phyloP scores from a whole-genome alignment of 2,113 vertebrate species.

The Trogon melanurus region DNA sequence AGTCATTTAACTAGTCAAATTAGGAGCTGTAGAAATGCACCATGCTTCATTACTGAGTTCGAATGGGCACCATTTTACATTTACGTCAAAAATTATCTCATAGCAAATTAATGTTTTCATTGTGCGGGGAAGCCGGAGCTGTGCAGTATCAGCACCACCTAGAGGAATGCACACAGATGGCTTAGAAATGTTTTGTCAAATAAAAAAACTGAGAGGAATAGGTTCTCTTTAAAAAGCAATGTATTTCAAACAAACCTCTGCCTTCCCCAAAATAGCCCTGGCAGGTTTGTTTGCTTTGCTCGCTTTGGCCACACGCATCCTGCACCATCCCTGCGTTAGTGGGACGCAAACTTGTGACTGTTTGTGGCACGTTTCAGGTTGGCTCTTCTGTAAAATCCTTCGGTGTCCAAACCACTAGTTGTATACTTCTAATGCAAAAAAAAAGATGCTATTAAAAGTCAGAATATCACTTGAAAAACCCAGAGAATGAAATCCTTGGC shows the following conservation, averaged over 20 bases:
- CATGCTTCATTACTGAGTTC: constrained; percentile 99
- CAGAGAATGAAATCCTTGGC: background rate
- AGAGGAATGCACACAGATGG: constrained; percentile 75
- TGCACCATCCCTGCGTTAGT: rapidly evolving
- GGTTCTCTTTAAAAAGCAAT: background rate
- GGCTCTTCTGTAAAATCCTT: background rate
- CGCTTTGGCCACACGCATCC: rapidly evolving
- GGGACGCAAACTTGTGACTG: rapidly evolving
- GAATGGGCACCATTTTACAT: constrained; percentile 98
- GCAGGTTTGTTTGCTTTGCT: background rate
- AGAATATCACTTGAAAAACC: background rate
- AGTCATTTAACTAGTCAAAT: constrained; percentile 99
- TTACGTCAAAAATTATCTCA: constrained; percentile 99
- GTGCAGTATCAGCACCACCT: constrained; percentile 91
- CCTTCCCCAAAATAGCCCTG: background rate
- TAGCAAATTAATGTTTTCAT: constrained; percentile 99
- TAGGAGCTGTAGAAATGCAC: constrained; percentile 98
- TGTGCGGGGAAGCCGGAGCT: constrained; percentile 80
- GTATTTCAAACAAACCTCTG: background rate
- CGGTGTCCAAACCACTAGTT: rapidly evolving
- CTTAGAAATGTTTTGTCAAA: background rate
- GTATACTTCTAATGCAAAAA: background rate
- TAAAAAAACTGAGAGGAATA: background rate
- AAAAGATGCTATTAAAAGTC: background rate
- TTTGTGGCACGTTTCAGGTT: rapidly evolving